Evolutionary conservation across 2,888 invertebrate genomes (phyloP), one percentile per base, ranked within the genome.

Genomic region (Eupithecia insigniata): DNA sequence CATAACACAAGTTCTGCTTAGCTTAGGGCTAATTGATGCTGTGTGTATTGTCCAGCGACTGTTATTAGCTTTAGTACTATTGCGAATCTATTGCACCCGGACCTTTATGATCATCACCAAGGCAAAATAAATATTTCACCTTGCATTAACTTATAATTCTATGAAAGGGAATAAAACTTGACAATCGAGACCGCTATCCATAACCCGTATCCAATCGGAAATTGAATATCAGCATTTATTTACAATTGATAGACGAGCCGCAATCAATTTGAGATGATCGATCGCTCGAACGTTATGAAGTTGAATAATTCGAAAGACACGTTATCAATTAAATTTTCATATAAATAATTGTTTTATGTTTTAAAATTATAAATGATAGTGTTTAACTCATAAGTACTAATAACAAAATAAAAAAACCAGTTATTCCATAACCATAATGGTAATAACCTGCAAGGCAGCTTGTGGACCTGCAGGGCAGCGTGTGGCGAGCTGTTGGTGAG

Each of bases 221-320:
- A 92, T 91, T 89, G 88, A 90, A 91, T 89, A 86, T 87, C 82
- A 84, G 82, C 82, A 64, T 64, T 39, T 88, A 88, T 89, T 89
- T 87, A 84, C 85, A 82, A 85, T 81, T 85, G 85, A 87, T 85
- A 80, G 84, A 83, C 76, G 84, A 84, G 85, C 80, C 76, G 74
- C 83, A 89, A 89, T 90, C 88, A 84, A 90, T 91, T 90, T 81
- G 83, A 86, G 78, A 88, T 90, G 88, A 91, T 88, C 79, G 85
- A 91, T 91, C 72, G 67, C 51, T 71, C 65, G 32, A 66, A 68
- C 36, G 58, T 28, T 71, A 69, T 58, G 70, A 69, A 32, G 34
- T 30, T 51, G 30, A 55, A 68, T 66, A 43, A 66, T 58, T 64
- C 30, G 22, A 68, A 39, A 36, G 28, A 68, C 8, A 60, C 39